phyloP scores from a whole-genome alignment of 1,140 invertebrate genomes.

The Tetramorium parvispinum region DNA sequence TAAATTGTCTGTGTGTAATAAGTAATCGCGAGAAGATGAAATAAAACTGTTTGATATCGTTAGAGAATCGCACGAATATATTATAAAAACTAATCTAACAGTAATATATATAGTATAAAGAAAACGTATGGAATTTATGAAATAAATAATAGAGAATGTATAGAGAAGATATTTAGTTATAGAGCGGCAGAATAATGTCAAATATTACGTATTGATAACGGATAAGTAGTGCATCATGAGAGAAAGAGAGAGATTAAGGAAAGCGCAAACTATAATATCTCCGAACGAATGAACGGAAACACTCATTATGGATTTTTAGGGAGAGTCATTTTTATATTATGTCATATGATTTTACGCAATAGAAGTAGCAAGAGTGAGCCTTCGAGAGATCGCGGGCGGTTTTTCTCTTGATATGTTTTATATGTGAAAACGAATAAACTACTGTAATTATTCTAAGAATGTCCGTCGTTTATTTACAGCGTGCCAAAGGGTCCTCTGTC shows the following conservation, averaged over 20 bases:
- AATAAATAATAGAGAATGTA: conserved; percentile 66
- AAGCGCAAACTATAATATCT: conserved; percentile 44
- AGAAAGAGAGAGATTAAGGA: conserved; percentile 18
- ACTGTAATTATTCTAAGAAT: conserved; percentile 65
- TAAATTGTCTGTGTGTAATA: conserved; percentile 35
- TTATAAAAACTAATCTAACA: conserved; percentile 44
- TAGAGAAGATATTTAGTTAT: conserved; percentile 73
- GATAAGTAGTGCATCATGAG: conserved; percentile 25
- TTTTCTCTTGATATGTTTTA: conserved; percentile 70
- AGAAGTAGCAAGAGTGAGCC: conserved; percentile 56
- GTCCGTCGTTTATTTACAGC: not conserved
- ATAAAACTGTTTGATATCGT: conserved; percentile 20
- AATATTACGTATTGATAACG: conserved; percentile 61
- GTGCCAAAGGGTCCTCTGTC: not conserved
- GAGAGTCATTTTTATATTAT: conserved; percentile 76
- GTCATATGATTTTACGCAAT: conserved; percentile 42
- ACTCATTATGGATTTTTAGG: conserved; percentile 61
- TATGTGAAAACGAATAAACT: conserved; percentile 70
- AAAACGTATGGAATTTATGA: conserved; percentile 61
- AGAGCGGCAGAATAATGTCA: conserved; percentile 55
- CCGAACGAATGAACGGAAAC: not conserved
- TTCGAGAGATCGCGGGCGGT: not conserved
- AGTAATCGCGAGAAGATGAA: conserved; percentile 21
- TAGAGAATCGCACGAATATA: conserved; percentile 45
- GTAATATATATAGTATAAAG: conserved; percentile 46